Evolutionary conservation across 2,888 invertebrate species (phyloP).

Genomic region (Shargacucullia verbasci): DNA sequence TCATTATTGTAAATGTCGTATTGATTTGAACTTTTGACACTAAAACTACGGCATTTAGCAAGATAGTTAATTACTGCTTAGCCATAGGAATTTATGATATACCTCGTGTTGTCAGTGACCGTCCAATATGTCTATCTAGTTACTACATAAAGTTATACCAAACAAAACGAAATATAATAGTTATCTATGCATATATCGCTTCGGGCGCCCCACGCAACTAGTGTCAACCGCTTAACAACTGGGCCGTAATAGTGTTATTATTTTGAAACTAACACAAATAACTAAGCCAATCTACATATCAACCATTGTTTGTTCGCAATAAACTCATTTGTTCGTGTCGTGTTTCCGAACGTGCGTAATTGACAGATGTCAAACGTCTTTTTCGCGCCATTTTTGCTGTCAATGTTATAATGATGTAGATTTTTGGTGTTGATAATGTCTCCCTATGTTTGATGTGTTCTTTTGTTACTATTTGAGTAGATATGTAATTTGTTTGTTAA

Average conservation of each 20-base stretch:
- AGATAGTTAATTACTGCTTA: no score
- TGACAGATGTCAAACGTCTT: slow-evolving; percentile 86
- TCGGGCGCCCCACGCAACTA: slow-evolving; percentile 37
- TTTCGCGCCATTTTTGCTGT: slow-evolving; percentile 80
- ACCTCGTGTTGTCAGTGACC: no score
- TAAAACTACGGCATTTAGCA: no score
- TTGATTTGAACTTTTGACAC: no score
- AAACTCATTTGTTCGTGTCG: slow-evolving; percentile 53
- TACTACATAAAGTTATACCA: slow-evolving; percentile 8
- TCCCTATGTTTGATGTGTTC: slow-evolving; percentile 61
- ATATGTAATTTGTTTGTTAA: no score
- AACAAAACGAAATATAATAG: slow-evolving; percentile 24
- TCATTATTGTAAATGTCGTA: no score
- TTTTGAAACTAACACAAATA: slow-evolving; percentile 52
- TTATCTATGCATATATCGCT: slow-evolving; percentile 23
- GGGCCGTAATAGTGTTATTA: slow-evolving; percentile 25
- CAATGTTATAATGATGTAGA: slow-evolving; percentile 76
- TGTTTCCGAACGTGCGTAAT: slow-evolving; percentile 74
- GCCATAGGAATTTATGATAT: no score
- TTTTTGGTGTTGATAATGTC: slow-evolving; percentile 74
- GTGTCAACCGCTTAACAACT: slow-evolving; percentile 28
- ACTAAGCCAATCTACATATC: slow-evolving; percentile 54
- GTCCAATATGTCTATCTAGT: not conserved
- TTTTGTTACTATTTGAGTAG: slow-evolving; percentile 48
- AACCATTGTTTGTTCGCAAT: slow-evolving; percentile 51